A percentile compares a stretch with the other conserved stretches of the same genome.
These are phyloP conservation scores for Lasioglossum albipes DNA, from an alignment of 1,140 invertebrate genomes.

Conservation along the genomic window DNA sequence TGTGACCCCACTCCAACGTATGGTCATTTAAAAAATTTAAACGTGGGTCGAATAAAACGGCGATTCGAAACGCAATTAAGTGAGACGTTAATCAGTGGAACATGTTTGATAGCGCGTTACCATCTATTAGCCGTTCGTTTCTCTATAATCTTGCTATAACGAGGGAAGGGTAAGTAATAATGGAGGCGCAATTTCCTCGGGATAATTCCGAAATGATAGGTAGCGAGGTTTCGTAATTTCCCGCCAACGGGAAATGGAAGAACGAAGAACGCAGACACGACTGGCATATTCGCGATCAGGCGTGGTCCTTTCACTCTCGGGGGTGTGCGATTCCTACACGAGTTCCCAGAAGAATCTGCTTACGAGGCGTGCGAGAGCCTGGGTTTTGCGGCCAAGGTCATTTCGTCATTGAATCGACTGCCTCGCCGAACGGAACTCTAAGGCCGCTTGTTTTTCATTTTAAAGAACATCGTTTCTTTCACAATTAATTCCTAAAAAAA, in stretches of 20 bases:
- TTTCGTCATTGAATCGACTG: constrained; percentile 5
- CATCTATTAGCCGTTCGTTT: too few species aligned
- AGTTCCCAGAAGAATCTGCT: constrained; percentile 65
- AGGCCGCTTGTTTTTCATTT: too few species aligned
- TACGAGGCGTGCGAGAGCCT: constrained; percentile 46
- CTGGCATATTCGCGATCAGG: constrained; percentile 42
- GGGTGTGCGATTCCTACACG: constrained; percentile 53
- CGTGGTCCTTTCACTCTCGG: constrained; percentile 63
- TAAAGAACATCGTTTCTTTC: not conserved
- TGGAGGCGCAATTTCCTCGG: not conserved
- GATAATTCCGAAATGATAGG: not conserved
- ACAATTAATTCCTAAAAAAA: not conserved
- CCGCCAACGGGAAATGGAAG: constrained; percentile 6
- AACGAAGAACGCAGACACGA: constrained; percentile 1
- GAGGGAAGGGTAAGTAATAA: not conserved
- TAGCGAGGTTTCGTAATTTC: constrained; percentile 44
- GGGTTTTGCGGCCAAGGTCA: constrained; percentile 71
- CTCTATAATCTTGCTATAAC: not conserved
- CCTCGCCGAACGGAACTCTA: not conserved
- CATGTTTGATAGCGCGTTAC: too few species aligned
- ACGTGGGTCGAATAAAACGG: too few species aligned
- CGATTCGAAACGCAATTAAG: too few species aligned
- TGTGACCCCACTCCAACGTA: too few species aligned
- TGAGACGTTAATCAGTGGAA: too few species aligned
- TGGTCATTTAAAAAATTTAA: too few species aligned